Evolutionary conservation across 2,113 vertebrate species (phyloP).

Genomic region (Ptilonorhynchus violaceus): DNA sequence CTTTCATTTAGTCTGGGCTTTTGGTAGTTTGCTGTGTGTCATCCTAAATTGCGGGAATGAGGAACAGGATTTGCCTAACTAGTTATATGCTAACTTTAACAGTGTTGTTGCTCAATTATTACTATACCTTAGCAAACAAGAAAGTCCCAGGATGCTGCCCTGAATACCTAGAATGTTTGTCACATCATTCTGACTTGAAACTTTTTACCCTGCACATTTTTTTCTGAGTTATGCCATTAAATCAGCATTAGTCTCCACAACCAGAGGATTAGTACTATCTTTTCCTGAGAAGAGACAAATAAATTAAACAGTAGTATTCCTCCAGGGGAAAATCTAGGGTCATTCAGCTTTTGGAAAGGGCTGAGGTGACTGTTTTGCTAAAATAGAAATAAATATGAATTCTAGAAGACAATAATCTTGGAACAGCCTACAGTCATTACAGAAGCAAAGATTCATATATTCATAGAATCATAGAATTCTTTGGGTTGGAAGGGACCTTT

Average conservation of each 20-base stretch:
- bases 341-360: not conserved
- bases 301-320: not conserved
- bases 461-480: not conserved
- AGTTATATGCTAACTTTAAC: not conserved
- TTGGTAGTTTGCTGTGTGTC: not conserved
- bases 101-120: not conserved
- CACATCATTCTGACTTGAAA: not conserved
- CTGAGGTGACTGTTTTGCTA: not conserved
- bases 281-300: not conserved
- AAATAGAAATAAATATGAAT: not conserved
- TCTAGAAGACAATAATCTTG: not conserved
- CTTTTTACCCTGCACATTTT: not conserved
- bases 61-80: not conserved
- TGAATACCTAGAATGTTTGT: not conserved
- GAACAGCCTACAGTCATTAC: not conserved
- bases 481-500: not conserved
- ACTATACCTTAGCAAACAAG: not conserved
- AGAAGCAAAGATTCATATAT: not conserved
- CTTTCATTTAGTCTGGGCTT: not conserved
- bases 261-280: not conserved
- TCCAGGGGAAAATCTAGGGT: not conserved
- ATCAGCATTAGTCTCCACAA: not conserved
- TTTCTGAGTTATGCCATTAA: not conserved
- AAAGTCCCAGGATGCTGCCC: not conserved
- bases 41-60: not conserved